Evolutionary conservation across 1,140 invertebrate genomes (phyloP).

Genomic region (Acromyrmex echinatior): DNA sequence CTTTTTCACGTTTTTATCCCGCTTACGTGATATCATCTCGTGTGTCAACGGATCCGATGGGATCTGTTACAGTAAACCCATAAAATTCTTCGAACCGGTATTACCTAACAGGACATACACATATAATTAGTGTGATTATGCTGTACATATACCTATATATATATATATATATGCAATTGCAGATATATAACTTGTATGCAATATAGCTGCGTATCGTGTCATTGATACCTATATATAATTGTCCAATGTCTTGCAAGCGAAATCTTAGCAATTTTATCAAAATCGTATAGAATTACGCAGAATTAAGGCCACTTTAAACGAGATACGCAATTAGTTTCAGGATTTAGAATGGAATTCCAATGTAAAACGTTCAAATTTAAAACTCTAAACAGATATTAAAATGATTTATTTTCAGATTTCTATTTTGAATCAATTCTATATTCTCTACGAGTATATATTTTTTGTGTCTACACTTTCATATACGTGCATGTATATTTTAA

Average conservation of each 20-base stretch:
- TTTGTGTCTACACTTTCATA: background rate
- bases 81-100: slow-evolving; percentile 27
- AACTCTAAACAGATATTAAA: background rate
- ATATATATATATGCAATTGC: no score
- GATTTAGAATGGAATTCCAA: no score
- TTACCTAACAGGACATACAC: slow-evolving; percentile 5
- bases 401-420: no score
- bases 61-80: background rate
- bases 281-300: slow-evolving; percentile 3
- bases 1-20: background rate
- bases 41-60: background rate
- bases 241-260: background rate
- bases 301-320: background rate
- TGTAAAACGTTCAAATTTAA: no score
- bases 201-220: background rate
- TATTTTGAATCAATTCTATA: no score
- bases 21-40: background rate
- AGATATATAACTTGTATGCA: background rate
- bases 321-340: background rate
- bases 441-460: no score
- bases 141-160: background rate
- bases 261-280: background rate
- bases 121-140: slow-evolving; percentile 9
- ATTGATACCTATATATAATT: background rate
- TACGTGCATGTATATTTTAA: background rate